phyloP scores from a whole-genome alignment of 2,113 vertebrate species.

The Gavialis gangeticus region DNA sequence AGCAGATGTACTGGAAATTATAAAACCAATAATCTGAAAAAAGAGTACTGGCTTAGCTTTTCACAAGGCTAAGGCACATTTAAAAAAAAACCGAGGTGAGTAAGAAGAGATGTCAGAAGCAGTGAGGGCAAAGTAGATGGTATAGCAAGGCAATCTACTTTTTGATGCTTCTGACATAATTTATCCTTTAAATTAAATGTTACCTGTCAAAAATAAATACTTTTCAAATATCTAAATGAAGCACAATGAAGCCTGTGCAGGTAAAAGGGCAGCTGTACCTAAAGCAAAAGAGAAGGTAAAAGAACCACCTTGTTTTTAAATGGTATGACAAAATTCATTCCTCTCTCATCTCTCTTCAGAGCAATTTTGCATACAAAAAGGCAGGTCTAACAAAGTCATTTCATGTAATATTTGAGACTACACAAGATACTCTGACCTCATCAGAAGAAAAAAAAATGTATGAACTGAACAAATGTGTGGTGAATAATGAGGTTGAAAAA shows the following conservation, averaged over 20 bases:
- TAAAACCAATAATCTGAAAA: conserved; percentile 27
- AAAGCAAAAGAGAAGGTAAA: neutral
- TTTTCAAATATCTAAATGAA: conserved; percentile 4
- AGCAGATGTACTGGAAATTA: neutral
- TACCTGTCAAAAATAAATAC: neutral
- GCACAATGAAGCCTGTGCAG: neutral
- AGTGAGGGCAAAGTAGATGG: neutral
- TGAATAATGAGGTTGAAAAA: conserved; percentile 27
- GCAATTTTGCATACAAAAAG: neutral
- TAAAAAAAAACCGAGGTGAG: neutral
- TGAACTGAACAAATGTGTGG: neutral
- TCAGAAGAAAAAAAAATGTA: conserved; percentile 1
- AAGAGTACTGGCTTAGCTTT: neutral
- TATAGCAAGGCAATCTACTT: neutral
- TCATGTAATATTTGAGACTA: neutral
- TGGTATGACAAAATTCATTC: neutral
- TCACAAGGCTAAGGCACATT: neutral
- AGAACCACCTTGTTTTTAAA: no score
- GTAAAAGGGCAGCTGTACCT: neutral
- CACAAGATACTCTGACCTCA: conserved; percentile 1
- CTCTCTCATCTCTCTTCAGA: neutral
- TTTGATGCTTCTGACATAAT: neutral
- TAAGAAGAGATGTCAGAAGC: neutral
- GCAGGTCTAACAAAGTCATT: neutral
- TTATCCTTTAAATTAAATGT: neutral